Evolutionary conservation across 2,113 vertebrate genomes (phyloP).

Genomic region (Actinemys pallida): DNA sequence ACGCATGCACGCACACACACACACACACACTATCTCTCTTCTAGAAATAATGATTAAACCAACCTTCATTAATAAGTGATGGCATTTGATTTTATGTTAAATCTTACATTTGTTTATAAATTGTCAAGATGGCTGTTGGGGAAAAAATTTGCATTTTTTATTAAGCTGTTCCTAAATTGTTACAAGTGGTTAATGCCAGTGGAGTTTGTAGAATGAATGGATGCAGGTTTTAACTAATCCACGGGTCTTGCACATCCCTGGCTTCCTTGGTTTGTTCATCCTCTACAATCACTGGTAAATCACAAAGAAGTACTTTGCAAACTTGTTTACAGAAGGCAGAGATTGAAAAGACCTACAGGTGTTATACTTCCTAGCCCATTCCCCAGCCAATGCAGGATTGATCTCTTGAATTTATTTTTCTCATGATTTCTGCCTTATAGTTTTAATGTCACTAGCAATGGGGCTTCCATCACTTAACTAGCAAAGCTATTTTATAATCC

Average conservation of each 20-base stretch:
- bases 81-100: background rate
- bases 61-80: constrained; percentile 27
- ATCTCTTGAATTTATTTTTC: background rate
- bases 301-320: background rate
- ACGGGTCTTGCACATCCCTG: background rate
- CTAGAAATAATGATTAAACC: constrained; percentile 34
- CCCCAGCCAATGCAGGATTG: background rate
- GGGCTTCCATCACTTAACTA: background rate
- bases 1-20: background rate
- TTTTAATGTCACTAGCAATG: background rate
- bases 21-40: background rate
- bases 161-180: constrained; percentile 32
- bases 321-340: background rate
- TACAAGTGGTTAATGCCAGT: background rate
- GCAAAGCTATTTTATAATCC: background rate
- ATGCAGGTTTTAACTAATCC: background rate
- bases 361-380: background rate
- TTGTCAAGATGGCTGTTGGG: background rate
- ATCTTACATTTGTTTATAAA: constrained; percentile 18
- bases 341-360: fast-evolving
- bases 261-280: background rate
- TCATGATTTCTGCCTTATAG: fast-evolving
- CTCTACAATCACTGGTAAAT: background rate
- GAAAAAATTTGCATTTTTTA: background rate
- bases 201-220: constrained; percentile 2